Evolutionary conservation across 2,888 invertebrate species (phyloP), one percentile per base, ranked within the genome.

Genomic region (Caradrina kadenii): DNA sequence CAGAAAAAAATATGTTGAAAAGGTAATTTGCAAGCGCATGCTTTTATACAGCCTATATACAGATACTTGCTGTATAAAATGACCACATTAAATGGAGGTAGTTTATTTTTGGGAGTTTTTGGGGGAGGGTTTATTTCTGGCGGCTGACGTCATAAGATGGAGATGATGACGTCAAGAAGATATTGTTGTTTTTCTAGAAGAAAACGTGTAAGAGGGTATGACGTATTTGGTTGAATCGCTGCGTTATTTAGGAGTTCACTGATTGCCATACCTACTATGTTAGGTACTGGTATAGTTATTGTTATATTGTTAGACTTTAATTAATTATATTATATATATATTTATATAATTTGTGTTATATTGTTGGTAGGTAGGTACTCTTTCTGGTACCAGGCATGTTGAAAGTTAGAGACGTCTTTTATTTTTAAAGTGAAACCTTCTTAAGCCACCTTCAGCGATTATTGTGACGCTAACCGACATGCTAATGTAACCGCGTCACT

Each of bases 1-100:
- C 26, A 55, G 39, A 66, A 61, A 69, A 69, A 78, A 69, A 68
- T 59, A 63, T 31, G 61, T 66, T 68, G 63, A 66, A 62, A 61
- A 72, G 74, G 65, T 55, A 69, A 77, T 79, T 69, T 74, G 69
- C 42, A 55, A 78, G 58, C 63, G 26, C 58, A 61, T 50, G 50
- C 48, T 54, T 8, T 50, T 52, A 17, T 58, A 39, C 31, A 42
- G 17, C 26, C 35, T 35, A 8, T 35, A 35, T 8, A 39, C 39
- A 42, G 19, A 21, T 22, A 65, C 31, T 63, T 53, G 59, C 19
- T 49, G 45, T 49, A 54, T 56, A n/a, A 67, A 53, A 71, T 56
- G 35, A 66, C 35, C 35, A 66, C 45, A 42, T 66, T 66, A 72
- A n/a, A 66, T 59, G 42, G 22, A 26, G 17, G 19, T 45, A 1